A percentile compares a stretch with the other conserved stretches of the same genome.
Evolutionary conservation across 1,140 invertebrate species (phyloP).

Genomic region (Orius insidiosus): DNA sequence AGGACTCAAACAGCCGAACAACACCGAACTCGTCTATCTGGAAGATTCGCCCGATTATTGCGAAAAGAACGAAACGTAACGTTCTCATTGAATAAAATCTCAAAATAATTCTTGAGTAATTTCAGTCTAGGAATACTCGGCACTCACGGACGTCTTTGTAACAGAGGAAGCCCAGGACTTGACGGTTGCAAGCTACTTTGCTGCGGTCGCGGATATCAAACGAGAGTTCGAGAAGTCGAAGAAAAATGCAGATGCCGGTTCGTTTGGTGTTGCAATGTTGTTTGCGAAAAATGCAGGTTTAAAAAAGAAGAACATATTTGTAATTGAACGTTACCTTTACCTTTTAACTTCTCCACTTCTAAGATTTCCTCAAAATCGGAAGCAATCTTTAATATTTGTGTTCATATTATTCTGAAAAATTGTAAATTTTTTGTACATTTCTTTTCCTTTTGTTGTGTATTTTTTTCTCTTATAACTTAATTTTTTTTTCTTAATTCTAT

Average conservation of each 20-base stretch:
- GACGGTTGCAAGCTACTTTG: constrained; percentile 73
- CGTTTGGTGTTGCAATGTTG: constrained; percentile 82
- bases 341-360: too few relatives aligned
- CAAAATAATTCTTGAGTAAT: constrained; percentile 12
- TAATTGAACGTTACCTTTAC: constrained; percentile 35
- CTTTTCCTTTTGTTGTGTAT: too few relatives aligned
- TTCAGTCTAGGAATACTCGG: constrained; percentile 62
- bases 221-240: constrained; percentile 60
- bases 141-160: constrained; percentile 67
- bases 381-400: too few relatives aligned
- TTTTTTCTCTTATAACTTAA: too few relatives aligned
- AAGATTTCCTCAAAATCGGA: too few relatives aligned
- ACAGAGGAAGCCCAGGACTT: constrained; percentile 56
- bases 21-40: constrained; percentile 73
- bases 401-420: too few relatives aligned
- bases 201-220: constrained; percentile 84
- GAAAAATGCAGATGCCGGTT: constrained; percentile 88
- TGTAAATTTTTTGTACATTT: too few relatives aligned
- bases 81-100: too few relatives aligned
- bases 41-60: constrained; percentile 87
- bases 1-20: constrained; percentile 63
- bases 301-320: constrained; percentile 69
- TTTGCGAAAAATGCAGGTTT: constrained; percentile 68
- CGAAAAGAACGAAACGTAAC: constrained; percentile 68
- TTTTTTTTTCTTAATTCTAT: too few relatives aligned